These are phyloP conservation scores for Cheilinus undulatus DNA, from an alignment of 2,113 vertebrate species.

Conservation along the genomic window DNA sequence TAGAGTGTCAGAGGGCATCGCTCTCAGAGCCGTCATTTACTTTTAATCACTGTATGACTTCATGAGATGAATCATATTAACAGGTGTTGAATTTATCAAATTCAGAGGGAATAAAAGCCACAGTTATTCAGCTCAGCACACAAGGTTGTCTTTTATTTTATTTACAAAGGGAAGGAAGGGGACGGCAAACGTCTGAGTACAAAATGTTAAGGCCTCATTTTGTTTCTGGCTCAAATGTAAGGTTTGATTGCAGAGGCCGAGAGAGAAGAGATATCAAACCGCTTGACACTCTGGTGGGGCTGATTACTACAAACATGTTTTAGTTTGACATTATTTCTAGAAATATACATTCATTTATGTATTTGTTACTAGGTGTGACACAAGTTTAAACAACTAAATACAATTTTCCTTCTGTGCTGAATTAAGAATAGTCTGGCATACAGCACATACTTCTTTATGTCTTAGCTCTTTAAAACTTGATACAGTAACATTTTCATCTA, in stretches of 20 bases:
- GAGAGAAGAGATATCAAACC: not conserved
- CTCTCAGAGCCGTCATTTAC: constrained; percentile 26
- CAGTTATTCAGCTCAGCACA: constrained; percentile 13
- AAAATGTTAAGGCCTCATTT: constrained; percentile 32
- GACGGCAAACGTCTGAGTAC: constrained; percentile 24
- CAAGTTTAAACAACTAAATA: constrained; percentile 9
- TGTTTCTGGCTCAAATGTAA: constrained; percentile 11
- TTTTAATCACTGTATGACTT: constrained; percentile 7
- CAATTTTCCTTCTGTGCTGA: not conserved
- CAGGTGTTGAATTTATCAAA: not conserved
- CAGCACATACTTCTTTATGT: constrained; percentile 1
- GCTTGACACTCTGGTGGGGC: not conserved
- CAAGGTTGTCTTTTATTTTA: constrained; percentile 50
- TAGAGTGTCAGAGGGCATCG: constrained; percentile 46
- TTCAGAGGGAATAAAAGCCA: constrained; percentile 3
- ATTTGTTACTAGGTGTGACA: not conserved
- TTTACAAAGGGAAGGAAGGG: constrained; percentile 34
- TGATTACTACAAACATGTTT: constrained; percentile 20
- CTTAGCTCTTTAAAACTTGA: not conserved
- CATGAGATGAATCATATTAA: constrained; percentile 31
- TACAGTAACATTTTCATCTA: not conserved
- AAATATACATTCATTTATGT: not conserved
- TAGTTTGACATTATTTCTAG: not conserved
- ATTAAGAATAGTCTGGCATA: not conserved
- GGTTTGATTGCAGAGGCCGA: not conserved